These are phyloP conservation scores for Oscheius onirici DNA, from an alignment of 2,888 invertebrate genomes.

Conservation along the genomic window DNA sequence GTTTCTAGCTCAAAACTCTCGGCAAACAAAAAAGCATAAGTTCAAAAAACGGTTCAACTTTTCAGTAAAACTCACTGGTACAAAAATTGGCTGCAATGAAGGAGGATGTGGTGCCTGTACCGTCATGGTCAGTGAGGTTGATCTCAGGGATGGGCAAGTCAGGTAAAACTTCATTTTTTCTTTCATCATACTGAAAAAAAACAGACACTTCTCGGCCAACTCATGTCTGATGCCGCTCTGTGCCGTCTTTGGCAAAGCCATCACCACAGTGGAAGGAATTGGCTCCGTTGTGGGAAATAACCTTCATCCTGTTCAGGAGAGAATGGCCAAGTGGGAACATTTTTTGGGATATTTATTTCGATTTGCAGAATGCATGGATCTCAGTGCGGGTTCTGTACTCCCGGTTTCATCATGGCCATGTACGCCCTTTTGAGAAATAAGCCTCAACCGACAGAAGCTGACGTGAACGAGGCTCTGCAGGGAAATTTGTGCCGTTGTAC, in stretches of 20 bases:
- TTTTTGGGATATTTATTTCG: background rate
- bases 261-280: constrained; percentile 92
- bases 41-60: too few relatives aligned
- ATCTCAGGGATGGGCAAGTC: constrained; percentile 47
- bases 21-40: too few relatives aligned
- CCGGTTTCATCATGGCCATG: constrained; percentile 97
- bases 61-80: constrained; percentile 65
- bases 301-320: constrained; percentile 83
- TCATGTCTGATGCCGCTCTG: constrained; percentile 89
- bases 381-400: constrained; percentile 94
- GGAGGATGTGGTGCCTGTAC: constrained; percentile 75
- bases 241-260: constrained; percentile 85
- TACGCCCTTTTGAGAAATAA: constrained; percentile 84
- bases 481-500: constrained; percentile 88
- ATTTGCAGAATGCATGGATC: constrained; percentile 84
- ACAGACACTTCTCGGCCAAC: constrained; percentile 77
- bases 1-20: too few relatives aligned
- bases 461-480: constrained; percentile 66
- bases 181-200: background rate
- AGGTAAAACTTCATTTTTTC: constrained; percentile 34
- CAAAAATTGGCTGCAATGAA: constrained; percentile 74
- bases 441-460: constrained; percentile 76
- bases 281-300: constrained; percentile 81
- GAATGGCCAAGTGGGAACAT: constrained; percentile 58
- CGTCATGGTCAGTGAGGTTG: constrained; percentile 70